These are phyloP conservation scores for Anseranas semipalmata DNA, from an alignment of 2,113 vertebrate genomes.

Conservation along the genomic window DNA sequence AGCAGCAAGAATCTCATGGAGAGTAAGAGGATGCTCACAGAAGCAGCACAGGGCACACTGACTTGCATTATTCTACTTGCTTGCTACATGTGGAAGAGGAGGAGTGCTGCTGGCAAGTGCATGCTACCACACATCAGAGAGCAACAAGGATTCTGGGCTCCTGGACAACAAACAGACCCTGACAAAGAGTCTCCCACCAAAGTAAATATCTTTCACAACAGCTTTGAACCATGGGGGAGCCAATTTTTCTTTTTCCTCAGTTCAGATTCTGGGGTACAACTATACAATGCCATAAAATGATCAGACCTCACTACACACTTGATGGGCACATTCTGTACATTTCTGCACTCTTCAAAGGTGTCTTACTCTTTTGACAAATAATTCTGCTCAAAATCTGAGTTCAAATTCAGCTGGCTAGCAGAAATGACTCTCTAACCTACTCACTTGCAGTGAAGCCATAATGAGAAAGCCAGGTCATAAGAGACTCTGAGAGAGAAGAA, in stretches of 20 bases:
- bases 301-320: neutral
- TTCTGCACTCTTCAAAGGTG: neutral
- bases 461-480: neutral
- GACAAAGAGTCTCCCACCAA: neutral
- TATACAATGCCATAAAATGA: neutral
- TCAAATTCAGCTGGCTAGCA: neutral
- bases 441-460: neutral
- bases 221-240: neutral
- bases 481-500: neutral
- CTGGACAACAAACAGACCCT: neutral
- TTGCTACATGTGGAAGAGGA: neutral
- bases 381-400: neutral
- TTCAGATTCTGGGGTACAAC: neutral
- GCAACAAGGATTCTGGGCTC: neutral
- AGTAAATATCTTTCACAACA: neutral
- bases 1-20: neutral
- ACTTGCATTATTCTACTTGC: fast-evolving
- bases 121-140: neutral
- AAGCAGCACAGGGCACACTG: neutral
- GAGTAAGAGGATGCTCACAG: neutral
- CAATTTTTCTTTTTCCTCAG: neutral
- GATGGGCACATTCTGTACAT: neutral
- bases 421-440: neutral
- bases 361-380: neutral
- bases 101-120: neutral